phyloP scores from a whole-genome alignment of 2,888 invertebrate genomes.

The Temnothorax ravouxi region DNA sequence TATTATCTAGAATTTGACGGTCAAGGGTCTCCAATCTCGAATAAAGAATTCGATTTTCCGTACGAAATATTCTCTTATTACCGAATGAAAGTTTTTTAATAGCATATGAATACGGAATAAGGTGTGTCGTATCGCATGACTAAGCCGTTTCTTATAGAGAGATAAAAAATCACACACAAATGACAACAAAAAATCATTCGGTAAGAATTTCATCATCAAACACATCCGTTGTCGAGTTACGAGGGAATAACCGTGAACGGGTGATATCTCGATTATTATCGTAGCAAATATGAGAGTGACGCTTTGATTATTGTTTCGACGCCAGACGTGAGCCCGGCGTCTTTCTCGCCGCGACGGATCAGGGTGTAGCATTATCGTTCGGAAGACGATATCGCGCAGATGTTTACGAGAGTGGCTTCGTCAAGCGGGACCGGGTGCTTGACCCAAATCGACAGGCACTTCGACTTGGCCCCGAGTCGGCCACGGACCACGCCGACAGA shows the following conservation, averaged over 20 bases:
- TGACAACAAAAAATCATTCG: background rate
- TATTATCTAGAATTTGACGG: background rate
- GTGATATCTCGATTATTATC: slow-evolving; percentile 50
- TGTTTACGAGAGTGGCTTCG: slow-evolving; percentile 75
- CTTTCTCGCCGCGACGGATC: slow-evolving; percentile 30
- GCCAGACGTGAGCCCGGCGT: slow-evolving; percentile 7
- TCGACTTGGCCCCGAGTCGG: slow-evolving; percentile 51
- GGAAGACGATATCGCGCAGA: slow-evolving; percentile 74
- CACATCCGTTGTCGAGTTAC: background rate
- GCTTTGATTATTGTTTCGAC: slow-evolving; percentile 46
- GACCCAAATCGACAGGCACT: slow-evolving; percentile 68
- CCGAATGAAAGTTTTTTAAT: background rate
- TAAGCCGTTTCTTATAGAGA: too few relatives aligned
- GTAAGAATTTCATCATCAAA: background rate
- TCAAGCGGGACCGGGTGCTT: slow-evolving; percentile 64
- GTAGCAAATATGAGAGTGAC: slow-evolving; percentile 33
- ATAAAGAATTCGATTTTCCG: background rate
- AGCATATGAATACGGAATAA: background rate
- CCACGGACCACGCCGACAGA: slow-evolving; percentile 39
- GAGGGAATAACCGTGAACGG: slow-evolving; percentile 5
- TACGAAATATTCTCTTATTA: background rate
- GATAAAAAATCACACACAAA: background rate
- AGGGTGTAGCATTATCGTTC: slow-evolving; percentile 54
- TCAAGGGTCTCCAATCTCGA: background rate
- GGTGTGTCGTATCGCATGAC: background rate